Conservation (phyloP, 2,888 invertebrate species). For the Thelaira solivaga region DNA sequence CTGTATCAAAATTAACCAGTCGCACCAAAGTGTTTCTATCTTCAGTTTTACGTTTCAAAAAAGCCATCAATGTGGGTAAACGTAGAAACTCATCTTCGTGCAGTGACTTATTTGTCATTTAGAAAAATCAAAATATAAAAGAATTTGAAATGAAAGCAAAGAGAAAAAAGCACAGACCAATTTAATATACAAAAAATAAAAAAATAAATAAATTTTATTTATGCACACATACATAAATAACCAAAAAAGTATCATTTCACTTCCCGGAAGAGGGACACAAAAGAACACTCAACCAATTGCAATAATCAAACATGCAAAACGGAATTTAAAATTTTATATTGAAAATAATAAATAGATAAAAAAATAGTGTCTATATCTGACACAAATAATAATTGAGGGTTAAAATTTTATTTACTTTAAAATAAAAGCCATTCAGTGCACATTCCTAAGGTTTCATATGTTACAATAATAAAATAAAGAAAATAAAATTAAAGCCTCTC, state of each 20-base stretch:
- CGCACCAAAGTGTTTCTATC: constrained; percentile 75
- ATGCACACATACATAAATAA: no score
- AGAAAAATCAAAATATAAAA: constrained; percentile 61
- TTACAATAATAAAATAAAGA: background rate
- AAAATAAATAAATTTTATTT: background rate
- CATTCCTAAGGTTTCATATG: no score
- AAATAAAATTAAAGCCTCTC: no score
- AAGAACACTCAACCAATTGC: background rate
- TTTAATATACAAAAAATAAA: background rate
- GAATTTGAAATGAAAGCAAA: constrained; percentile 21
- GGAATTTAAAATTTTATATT: constrained; percentile 35
- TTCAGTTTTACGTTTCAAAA: constrained; percentile 75
- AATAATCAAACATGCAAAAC: constrained; percentile 36
- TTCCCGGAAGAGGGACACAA: background rate
- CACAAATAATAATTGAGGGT: no score
- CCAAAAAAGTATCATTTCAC: background rate
- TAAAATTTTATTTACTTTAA: background rate
- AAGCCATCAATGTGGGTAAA: constrained; percentile 72
- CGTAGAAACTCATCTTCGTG: constrained; percentile 75
- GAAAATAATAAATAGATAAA: no score
- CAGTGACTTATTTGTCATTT: constrained; percentile 76
- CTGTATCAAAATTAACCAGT: constrained; percentile 74
- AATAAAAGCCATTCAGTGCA: no score
- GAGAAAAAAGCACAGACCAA: constrained; percentile 30
- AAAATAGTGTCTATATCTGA: no score